Evolutionary conservation across 2,888 invertebrate genomes (phyloP).

Genomic region (Rhyacophila evoluta): DNA sequence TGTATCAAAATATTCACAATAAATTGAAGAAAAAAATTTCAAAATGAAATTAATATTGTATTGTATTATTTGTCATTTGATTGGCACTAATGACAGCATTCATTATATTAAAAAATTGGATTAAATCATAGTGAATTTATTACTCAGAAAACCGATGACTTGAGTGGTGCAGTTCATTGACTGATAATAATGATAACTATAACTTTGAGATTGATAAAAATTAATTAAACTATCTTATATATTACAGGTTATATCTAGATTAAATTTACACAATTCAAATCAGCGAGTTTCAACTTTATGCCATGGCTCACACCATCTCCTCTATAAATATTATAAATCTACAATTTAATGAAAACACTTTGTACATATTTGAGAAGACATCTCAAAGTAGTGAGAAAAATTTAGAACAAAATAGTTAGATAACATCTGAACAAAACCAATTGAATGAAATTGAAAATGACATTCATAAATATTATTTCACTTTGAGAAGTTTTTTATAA

Average conservation of each 20-base stretch:
- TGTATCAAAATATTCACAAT: slow-evolving; percentile 21
- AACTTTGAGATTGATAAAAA: slow-evolving; percentile 6
- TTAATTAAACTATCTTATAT: neutral
- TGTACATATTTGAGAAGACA: neutral
- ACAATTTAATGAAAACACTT: neutral
- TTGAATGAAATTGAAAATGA: too few relatives aligned
- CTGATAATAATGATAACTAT: neutral
- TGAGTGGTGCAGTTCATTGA: neutral
- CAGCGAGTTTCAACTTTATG: slow-evolving; percentile 24
- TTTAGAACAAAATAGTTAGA: too few relatives aligned
- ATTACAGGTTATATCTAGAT: neutral
- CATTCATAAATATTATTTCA: too few relatives aligned
- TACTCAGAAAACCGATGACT: too few relatives aligned
- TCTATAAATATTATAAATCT: neutral
- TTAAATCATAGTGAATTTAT: too few relatives aligned
- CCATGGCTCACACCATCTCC: slow-evolving; percentile 1
- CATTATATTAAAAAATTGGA: too few relatives aligned
- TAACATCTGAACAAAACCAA: too few relatives aligned
- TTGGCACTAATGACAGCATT: neutral
- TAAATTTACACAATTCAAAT: neutral
- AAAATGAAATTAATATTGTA: neutral
- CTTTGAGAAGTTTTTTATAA: too few relatives aligned
- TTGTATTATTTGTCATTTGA: neutral
- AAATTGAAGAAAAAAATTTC: too few relatives aligned
- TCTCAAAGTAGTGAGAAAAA: too few relatives aligned